Evolutionary conservation across 2,113 vertebrate species (phyloP), one percentile per base, ranked within the genome.

Genomic region (Calidris pygmaea): DNA sequence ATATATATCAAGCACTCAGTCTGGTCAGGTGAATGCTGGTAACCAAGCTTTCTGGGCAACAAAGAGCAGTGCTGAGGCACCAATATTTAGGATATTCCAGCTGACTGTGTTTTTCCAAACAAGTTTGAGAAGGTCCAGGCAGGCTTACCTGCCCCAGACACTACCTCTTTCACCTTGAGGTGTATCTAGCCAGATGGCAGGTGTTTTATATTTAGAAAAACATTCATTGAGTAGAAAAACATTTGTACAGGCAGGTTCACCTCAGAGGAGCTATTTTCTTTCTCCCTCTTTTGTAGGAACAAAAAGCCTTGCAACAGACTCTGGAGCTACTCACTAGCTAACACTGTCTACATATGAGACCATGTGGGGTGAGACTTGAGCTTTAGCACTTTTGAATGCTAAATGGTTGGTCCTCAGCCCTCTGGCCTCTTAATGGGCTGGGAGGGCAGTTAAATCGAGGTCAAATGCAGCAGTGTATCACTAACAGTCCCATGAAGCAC

Each of bases 201-300:
- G 92, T 96, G 91, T n/a, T 95, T 93, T 78, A 84, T 76, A 78
- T 91, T 95, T 79, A 78, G 68, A 86, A 95, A 95, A 92, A 94
- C 91, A 89, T 75, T 94, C 22, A 75, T 24, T 1, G 3, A 89
- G 52, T 82, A 90, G 77, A 26, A 96, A 94, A 97, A 96, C 91
- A 95, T 96, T 96, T 94, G 50, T 63, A 84, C 81, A 95, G 74
- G 89, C 89, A 92, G 70, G 81, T 87, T 87, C 60, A 94, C 77
- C 66, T 94, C 81, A 26, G 50, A 96, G 85, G 35, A 74, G 55
- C 90, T 70, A 70, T 89, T 96, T 96, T 93, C 37, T 39, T 95
- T 94, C 72, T 89, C 76, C 11, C 22, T 68, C 47, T 74, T 92
- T 71, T 59, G 73, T 23, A 26, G 65, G 47, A 85, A 56, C 37